phyloP scores from a whole-genome alignment of 2,113 vertebrate species.

The Limanda limanda region DNA sequence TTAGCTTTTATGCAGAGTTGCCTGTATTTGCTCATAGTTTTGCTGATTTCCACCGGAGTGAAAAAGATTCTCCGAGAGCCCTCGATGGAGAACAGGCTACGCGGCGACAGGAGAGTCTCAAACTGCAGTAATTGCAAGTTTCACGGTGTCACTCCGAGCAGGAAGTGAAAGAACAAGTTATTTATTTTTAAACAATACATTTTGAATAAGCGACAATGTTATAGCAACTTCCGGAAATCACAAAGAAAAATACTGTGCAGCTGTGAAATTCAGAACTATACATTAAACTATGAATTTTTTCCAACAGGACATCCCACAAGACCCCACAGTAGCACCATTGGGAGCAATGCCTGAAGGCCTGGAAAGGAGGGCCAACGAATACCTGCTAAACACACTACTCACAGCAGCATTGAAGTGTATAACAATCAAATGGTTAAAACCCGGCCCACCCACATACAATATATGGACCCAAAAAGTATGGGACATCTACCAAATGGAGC shows the following conservation, averaged over 20 bases:
- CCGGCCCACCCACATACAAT: too few relatives aligned
- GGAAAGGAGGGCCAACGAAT: too few relatives aligned
- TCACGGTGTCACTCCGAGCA: slow-evolving; percentile 31
- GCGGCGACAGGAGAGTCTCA: slow-evolving; percentile 40
- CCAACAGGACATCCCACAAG: too few relatives aligned
- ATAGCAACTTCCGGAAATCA: slow-evolving; percentile 16
- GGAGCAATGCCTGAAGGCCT: too few relatives aligned
- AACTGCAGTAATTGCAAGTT: slow-evolving; percentile 55
- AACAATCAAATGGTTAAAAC: too few relatives aligned
- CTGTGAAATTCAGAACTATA: slow-evolving; percentile 11
- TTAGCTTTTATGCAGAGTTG: slow-evolving; percentile 76
- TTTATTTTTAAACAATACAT: not conserved
- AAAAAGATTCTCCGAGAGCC: slow-evolving; percentile 65
- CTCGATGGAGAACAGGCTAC: slow-evolving; percentile 58
- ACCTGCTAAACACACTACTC: too few relatives aligned
- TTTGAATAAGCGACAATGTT: slow-evolving; percentile 16
- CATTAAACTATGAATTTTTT: slow-evolving; percentile 14
- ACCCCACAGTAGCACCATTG: too few relatives aligned
- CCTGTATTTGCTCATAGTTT: slow-evolving; percentile 67
- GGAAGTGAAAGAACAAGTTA: slow-evolving; percentile 10
- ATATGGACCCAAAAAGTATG: too few relatives aligned
- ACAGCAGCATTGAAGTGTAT: too few relatives aligned
- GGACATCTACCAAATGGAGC: too few relatives aligned
- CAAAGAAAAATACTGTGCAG: slow-evolving; percentile 11
- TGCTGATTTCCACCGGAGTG: slow-evolving; percentile 60